Evolutionary conservation across 2,888 invertebrate genomes (phyloP).

Genomic region (Trissonchulus latispiculum): DNA sequence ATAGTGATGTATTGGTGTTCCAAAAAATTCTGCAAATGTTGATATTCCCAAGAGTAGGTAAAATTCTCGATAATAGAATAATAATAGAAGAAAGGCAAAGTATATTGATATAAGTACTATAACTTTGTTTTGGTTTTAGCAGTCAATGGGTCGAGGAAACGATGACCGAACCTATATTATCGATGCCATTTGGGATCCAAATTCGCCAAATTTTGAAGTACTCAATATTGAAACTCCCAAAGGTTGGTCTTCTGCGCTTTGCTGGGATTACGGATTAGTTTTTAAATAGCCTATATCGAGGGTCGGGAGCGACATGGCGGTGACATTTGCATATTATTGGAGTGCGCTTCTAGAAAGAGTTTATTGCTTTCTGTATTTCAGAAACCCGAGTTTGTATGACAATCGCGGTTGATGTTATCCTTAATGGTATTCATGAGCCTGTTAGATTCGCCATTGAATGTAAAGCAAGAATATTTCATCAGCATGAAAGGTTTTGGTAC

Average conservation of each 20-base stretch:
- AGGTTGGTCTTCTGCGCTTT: slow-evolving; percentile 53
- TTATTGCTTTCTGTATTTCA: too few species aligned
- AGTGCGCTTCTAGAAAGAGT: too few species aligned
- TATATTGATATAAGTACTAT: too few species aligned
- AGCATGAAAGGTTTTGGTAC: slow-evolving; percentile 85
- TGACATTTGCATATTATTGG: too few species aligned
- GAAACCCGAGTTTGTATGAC: slow-evolving; percentile 69
- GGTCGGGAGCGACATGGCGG: too few species aligned
- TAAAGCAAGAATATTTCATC: slow-evolving; percentile 76
- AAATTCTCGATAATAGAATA: too few species aligned
- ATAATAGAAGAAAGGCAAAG: too few species aligned
- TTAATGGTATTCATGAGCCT: slow-evolving; percentile 51
- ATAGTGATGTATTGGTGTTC: too few species aligned
- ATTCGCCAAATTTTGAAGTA: slow-evolving; percentile 67
- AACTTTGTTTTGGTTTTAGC: slow-evolving; percentile 42
- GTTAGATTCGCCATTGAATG: slow-evolving; percentile 84
- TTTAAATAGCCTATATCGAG: too few species aligned
- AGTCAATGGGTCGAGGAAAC: slow-evolving; percentile 46
- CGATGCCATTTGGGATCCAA: slow-evolving; percentile 74
- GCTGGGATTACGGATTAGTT: too few species aligned
- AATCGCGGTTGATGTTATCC: slow-evolving; percentile 83
- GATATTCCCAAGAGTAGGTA: too few species aligned
- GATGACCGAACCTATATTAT: slow-evolving; percentile 51
- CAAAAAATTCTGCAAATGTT: too few species aligned
- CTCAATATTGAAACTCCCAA: slow-evolving; percentile 71